Conservation (phyloP, 2,888 invertebrate species). For the Acrobasis consociella region DNA sequence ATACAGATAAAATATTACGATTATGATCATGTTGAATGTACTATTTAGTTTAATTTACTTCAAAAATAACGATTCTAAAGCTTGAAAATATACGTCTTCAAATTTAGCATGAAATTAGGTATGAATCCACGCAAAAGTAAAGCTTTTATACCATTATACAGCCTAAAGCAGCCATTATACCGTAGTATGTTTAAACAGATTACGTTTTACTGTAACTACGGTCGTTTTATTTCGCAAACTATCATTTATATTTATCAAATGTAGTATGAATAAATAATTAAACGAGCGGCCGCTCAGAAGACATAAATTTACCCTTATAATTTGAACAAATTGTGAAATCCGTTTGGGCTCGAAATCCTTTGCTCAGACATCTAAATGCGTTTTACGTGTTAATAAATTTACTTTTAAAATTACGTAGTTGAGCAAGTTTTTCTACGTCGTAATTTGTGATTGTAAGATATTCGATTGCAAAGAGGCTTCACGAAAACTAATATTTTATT, state of each 20-base stretch:
- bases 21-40: no score
- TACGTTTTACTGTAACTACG: not conserved
- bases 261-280: constrained; percentile 16
- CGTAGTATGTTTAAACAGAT: constrained; percentile 2
- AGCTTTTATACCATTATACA: not conserved
- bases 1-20: no score
- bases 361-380: constrained; percentile 25
- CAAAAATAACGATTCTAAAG: no score
- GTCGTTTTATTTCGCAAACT: constrained; percentile 5
- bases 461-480: no score
- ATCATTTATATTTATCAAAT: constrained; percentile 16
- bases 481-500: no score
- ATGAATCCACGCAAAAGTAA: not conserved
- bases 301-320: constrained; percentile 25
- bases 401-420: constrained; percentile 8
- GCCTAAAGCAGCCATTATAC: not conserved
- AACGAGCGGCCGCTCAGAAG: constrained; percentile 4
- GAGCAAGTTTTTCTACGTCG: not conserved
- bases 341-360: constrained; percentile 24
- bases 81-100: not conserved
- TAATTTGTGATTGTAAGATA: not conserved
- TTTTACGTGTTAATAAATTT: constrained; percentile 23
- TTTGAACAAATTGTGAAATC: constrained; percentile 24
- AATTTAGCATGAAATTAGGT: not conserved
- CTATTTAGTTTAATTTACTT: no score